phyloP scores from a whole-genome alignment of 2,888 invertebrate species.

The Chorisops tibialis region DNA sequence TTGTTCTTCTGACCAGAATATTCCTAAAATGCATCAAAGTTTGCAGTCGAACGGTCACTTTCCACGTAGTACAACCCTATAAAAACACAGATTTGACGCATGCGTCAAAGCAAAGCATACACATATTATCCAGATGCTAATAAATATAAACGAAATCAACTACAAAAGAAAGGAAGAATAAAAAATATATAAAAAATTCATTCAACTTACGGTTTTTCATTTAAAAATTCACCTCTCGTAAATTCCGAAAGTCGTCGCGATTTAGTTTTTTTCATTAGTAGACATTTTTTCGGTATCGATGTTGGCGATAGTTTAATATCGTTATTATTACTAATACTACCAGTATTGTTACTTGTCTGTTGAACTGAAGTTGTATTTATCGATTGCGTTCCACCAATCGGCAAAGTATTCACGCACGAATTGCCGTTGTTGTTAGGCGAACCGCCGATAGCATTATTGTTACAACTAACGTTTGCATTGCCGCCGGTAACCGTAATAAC shows the following conservation, averaged over 20 bases:
- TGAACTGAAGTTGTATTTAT: no score
- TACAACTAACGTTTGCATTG: slow-evolving; percentile 23
- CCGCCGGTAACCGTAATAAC: slow-evolving; percentile 15
- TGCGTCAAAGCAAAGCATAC: no score
- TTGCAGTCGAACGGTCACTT: no score
- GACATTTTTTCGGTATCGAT: slow-evolving; percentile 28
- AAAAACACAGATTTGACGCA: no score
- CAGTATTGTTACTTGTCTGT: no score
- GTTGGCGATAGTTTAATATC: slow-evolving; percentile 29
- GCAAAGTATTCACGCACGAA: neutral
- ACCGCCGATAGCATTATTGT: slow-evolving; percentile 31
- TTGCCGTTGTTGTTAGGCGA: slow-evolving; percentile 30
- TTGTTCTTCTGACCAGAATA: no score
- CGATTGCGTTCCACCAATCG: neutral
- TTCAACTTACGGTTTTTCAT: slow-evolving; percentile 53
- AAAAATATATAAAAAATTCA: slow-evolving; percentile 23
- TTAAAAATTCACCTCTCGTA: slow-evolving; percentile 54
- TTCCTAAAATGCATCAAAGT: no score
- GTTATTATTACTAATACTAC: slow-evolving; percentile 27
- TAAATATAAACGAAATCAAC: no score
- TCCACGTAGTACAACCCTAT: no score
- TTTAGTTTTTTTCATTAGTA: slow-evolving; percentile 42
- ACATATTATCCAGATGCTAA: no score
- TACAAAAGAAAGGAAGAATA: neutral
- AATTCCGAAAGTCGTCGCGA: slow-evolving; percentile 53